phyloP scores from a whole-genome alignment of 2,113 vertebrate genomes.

The Corvus moneduloides region DNA sequence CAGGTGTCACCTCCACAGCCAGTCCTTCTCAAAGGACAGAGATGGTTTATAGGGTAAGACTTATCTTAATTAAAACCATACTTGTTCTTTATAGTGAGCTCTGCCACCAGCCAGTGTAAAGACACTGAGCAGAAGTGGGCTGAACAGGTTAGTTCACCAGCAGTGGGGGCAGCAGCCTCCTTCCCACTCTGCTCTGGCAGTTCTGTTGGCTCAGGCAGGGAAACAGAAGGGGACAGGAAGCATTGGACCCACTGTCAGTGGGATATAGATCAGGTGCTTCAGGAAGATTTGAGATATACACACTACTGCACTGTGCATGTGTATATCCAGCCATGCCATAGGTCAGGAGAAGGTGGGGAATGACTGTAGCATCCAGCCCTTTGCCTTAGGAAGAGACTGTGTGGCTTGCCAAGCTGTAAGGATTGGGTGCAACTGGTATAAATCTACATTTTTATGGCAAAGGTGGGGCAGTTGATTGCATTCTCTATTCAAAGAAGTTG shows the following conservation, averaged over 20 bases:
- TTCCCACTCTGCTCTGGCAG: neutral
- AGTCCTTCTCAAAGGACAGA: neutral
- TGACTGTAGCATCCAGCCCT: neutral
- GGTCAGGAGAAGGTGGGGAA: neutral
- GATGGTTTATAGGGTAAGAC: neutral
- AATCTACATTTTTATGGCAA: neutral
- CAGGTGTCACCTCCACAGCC: neutral
- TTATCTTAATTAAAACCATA: neutral
- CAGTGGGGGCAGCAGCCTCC: neutral
- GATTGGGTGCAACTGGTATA: neutral
- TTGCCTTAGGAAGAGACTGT: neutral
- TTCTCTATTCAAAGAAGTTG: neutral
- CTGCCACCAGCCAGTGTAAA: neutral
- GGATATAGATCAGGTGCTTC: neutral
- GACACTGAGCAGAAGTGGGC: neutral
- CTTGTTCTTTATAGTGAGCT: neutral
- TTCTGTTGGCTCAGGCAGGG: neutral
- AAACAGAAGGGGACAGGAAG: neutral
- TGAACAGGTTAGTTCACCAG: neutral
- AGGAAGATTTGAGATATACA: neutral
- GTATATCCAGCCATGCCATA: neutral
- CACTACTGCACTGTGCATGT: neutral
- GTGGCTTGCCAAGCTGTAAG: neutral
- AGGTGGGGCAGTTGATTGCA: neutral
- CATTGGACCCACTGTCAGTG: accelerated